phyloP scores from a whole-genome alignment of 1,140 invertebrate genomes.

The Pseudoatta argentina region DNA sequence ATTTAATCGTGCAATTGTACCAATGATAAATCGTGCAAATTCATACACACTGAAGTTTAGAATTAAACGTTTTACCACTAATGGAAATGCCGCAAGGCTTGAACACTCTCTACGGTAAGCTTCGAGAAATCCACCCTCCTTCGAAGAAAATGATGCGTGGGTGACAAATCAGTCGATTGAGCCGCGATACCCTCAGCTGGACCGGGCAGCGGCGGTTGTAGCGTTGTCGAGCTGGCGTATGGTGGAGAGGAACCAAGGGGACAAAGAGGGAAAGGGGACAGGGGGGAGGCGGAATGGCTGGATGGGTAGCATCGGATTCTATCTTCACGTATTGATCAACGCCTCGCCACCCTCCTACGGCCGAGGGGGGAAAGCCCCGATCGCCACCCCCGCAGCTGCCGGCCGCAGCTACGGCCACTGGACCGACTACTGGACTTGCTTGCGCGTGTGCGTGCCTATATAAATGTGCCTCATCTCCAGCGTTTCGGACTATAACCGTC shows the following conservation, averaged over 20 bases:
- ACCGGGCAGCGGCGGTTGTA: slow-evolving; percentile 78
- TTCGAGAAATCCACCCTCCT: slow-evolving; percentile 46
- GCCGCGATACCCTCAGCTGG: slow-evolving; percentile 82
- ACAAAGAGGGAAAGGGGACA: slow-evolving; percentile 63
- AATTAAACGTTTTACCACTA: slow-evolving; percentile 38
- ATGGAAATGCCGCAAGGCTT: slow-evolving; percentile 26
- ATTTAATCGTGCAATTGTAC: neutral
- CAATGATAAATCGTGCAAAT: neutral
- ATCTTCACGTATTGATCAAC: slow-evolving; percentile 87
- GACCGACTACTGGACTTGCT: slow-evolving; percentile 84
- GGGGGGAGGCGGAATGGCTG: slow-evolving; percentile 73
- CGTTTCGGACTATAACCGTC: slow-evolving; percentile 66
- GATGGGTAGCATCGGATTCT: slow-evolving; percentile 86
- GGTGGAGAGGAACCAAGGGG: slow-evolving; percentile 70
- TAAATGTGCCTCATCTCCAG: slow-evolving; percentile 73
- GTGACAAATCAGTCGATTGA: slow-evolving; percentile 86
- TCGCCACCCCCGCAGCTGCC: slow-evolving; percentile 84
- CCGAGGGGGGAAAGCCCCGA: slow-evolving; percentile 76
- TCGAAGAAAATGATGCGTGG: slow-evolving; percentile 84
- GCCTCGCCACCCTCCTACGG: slow-evolving; percentile 84
- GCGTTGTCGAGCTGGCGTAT: slow-evolving; percentile 77
- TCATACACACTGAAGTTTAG: neutral
- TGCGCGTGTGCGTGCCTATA: slow-evolving; percentile 79
- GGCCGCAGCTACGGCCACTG: slow-evolving; percentile 86
- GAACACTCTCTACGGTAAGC: slow-evolving; percentile 1